Evolutionary conservation across 2,888 invertebrate genomes (phyloP), one percentile per base, ranked within the genome.

Genomic region (Digitonthophagus gazella): DNA sequence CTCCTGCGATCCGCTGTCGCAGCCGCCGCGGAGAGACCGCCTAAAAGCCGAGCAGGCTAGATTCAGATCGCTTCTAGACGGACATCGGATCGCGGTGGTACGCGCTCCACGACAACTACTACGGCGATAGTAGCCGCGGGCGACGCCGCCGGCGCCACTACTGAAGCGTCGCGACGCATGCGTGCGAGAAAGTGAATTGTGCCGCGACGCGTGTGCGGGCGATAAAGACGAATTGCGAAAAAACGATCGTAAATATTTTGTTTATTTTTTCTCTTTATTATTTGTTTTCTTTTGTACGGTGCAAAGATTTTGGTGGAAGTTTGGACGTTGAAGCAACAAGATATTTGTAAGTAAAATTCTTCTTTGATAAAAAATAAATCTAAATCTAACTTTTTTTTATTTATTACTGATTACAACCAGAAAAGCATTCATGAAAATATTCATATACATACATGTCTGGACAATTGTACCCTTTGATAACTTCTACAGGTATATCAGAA

Each of bases 1-100:
- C 78, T 78, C 75, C 71, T 74, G 71, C 75, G 75, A 69, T 61
- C n/a, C n/a, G n/a, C n/a, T n/a, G n/a, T n/a, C n/a, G n/a, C 66
- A 67, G 64, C 66, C 67, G 67, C 67, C 64, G 58, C 63, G 64
- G 67, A 68, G 69, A 79, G 78, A 76, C 77, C 77, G 79, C 80
- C 80, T 78, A 75, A 79, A 78, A 77, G 76, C 76, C 61, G 61
- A 61, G 2, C 11, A n/a, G 19, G 18, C 16, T 54, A 14, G 58
- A 16, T 14, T 16, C 58, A 15, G 67, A 20, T 19, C 57, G 18
- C 57, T 44, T 55, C 44, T 16, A 61, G 6, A 15, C 22, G 28
- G 28, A 44, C 22, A 14, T 28, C 64, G 28, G 22, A 15, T 64
- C 22, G 64, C 44, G 14, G n/a, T 14, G 11, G 58, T 14, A 5